Evolutionary conservation across 2,113 vertebrate species (phyloP), one percentile per base, ranked within the genome.

Genomic region (Dissostichus mawsoni): DNA sequence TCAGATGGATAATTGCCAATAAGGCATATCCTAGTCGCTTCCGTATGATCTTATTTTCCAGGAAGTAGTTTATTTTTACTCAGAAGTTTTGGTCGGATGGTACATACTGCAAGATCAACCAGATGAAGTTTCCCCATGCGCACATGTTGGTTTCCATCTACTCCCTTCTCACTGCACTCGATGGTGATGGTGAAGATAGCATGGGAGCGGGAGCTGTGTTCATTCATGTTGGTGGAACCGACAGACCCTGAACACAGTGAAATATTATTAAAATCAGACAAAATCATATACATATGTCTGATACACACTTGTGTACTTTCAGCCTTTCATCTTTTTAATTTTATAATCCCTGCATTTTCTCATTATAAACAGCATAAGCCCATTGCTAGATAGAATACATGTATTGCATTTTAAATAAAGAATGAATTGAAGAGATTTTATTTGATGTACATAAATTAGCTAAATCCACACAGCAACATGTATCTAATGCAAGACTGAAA

Each of bases 121-220:
- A 99, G 95, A 56, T 99, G 98, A 23, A 99, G 96, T 47, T 99
- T 99, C 75, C 98, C 98, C 98, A 99, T 98, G 80, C 97, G 95
- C 63, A 99, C 98, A 1, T 99, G 98, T 91, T 99, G 97, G 89
- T 99, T 97, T 0, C 98, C 98, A 75, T 99, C 98, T 0, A 98
- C 87, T 0, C 98, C 98, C 82, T 99, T 99, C 88, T 99, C 98
- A 0, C 98, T 99, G 93, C 98, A 99, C 87, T 99, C 98, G 0
- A 99, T 98, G 45, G 98, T 99, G 83, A 99, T 99, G 0, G 97
- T 99, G 91, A 99, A 99, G 90, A 99, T 99, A 69, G 98, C 98
- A 0, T 99, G 98, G 0, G 98, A 99, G 5, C 98, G 97, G 2
- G 98, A 99, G 84, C 98, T 99, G 92, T 99, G 98, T 78, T 99